phyloP scores from a whole-genome alignment of 2,888 invertebrate species.

The Apodemia zela region DNA sequence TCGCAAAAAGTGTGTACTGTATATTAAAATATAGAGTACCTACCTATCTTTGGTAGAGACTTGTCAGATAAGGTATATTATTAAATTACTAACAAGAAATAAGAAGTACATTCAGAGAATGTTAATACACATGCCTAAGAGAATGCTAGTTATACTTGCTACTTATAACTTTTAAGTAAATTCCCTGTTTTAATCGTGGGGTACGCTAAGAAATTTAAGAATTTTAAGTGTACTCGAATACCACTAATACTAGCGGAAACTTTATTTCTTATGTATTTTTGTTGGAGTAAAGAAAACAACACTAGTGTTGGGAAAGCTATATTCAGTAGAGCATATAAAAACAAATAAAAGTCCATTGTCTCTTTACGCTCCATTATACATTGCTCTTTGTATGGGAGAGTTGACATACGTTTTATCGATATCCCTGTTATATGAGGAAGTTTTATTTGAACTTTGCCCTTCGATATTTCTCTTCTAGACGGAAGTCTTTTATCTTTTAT shows the following conservation, averaged over 20 bases:
- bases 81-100: too few relatives aligned
- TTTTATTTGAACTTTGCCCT: conserved; percentile 12
- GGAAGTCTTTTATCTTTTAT: neutral
- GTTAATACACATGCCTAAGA: too few relatives aligned
- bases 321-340: conserved; percentile 51
- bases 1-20: too few relatives aligned
- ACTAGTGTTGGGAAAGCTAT: conserved; percentile 37
- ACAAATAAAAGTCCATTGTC: conserved; percentile 54
- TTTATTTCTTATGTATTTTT: neutral
- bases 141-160: too few relatives aligned
- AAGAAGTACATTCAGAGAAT: too few relatives aligned
- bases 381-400: neutral
- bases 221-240: neutral
- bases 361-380: conserved; percentile 48
- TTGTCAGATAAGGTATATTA: too few relatives aligned
- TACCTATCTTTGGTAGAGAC: too few relatives aligned
- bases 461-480: neutral
- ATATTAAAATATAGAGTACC: too few relatives aligned
- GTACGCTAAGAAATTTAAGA: neutral
- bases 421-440: conserved; percentile 6
- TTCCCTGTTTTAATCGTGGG: too few relatives aligned
- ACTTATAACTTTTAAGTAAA: too few relatives aligned
- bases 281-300: neutral
- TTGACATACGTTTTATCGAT: conserved; percentile 13
- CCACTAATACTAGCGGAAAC: neutral